Conservation (phyloP, 2,113 vertebrate species). For the Trematomus loennbergii region DNA sequence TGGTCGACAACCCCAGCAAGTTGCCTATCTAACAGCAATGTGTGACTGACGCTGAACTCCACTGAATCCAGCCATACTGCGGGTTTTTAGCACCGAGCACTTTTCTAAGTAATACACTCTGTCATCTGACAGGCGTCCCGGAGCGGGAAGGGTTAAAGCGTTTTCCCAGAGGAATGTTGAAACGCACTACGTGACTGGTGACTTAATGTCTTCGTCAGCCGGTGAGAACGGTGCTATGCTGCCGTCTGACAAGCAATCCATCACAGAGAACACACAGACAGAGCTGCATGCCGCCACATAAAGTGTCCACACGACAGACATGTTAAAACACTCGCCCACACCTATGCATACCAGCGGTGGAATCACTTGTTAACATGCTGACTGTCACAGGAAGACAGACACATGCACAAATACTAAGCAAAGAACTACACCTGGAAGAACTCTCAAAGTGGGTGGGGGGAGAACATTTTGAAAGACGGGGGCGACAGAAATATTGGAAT, state of each 20-base stretch:
- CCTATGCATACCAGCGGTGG: neutral
- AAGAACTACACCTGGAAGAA: slow-evolving; percentile 24
- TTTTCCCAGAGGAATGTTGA: slow-evolving; percentile 74
- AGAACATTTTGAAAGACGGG: neutral
- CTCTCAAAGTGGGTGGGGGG: slow-evolving; percentile 35
- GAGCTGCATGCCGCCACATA: slow-evolving; percentile 55
- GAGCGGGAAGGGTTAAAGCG: slow-evolving; percentile 76
- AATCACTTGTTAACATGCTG: slow-evolving; percentile 48
- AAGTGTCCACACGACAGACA: slow-evolving; percentile 52
- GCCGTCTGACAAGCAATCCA: slow-evolving; percentile 83
- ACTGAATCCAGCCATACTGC: slow-evolving; percentile 18
- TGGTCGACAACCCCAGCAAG: slow-evolving; percentile 5
- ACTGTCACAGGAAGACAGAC: slow-evolving; percentile 33
- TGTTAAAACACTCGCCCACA: slow-evolving; percentile 36
- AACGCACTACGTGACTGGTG: slow-evolving; percentile 78
- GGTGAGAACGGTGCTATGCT: slow-evolving; percentile 67
- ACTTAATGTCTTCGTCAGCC: slow-evolving; percentile 81
- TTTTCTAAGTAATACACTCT: slow-evolving; percentile 56
- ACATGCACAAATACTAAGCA: slow-evolving; percentile 31
- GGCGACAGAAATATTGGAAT: slow-evolving; percentile 50
- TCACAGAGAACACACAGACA: slow-evolving; percentile 80
- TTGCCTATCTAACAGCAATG: slow-evolving; percentile 35
- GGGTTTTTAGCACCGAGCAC: slow-evolving; percentile 24
- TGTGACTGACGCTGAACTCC: slow-evolving; percentile 37
- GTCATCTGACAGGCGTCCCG: slow-evolving; percentile 64